Evolutionary conservation across 2,113 vertebrate species (phyloP).

Genomic region (Anolis sagrei): DNA sequence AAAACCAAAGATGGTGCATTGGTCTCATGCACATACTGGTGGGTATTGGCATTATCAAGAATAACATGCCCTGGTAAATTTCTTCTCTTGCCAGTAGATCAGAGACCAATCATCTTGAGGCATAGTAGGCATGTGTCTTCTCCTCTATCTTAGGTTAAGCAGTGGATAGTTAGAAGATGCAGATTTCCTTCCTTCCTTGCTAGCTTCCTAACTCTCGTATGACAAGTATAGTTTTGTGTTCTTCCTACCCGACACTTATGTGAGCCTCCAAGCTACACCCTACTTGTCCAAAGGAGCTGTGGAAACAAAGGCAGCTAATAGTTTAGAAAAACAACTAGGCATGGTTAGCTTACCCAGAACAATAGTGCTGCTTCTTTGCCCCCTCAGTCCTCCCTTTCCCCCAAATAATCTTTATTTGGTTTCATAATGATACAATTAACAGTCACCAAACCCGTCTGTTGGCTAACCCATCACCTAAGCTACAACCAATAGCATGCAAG

Average conservation of each 20-base stretch:
- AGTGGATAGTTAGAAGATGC: constrained; percentile 54
- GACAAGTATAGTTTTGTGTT: constrained; percentile 48
- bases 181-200: constrained; percentile 73
- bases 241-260: constrained; percentile 36
- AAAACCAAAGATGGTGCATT: constrained; percentile 41
- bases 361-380: constrained; percentile 65
- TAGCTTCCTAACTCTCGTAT: constrained; percentile 58
- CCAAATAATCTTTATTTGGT: constrained; percentile 45
- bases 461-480: background rate
- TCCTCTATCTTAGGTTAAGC: constrained; percentile 62
- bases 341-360: constrained; percentile 61
- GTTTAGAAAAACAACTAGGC: constrained; percentile 42
- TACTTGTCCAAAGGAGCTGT: constrained; percentile 18
- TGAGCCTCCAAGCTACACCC: constrained; percentile 42
- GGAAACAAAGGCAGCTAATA: constrained; percentile 50
- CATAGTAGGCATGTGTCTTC: constrained; percentile 63
- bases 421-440: constrained; percentile 32
- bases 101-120: constrained; percentile 60
- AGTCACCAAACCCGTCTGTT: constrained; percentile 25
- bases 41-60: constrained; percentile 57
- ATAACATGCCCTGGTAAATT: constrained; percentile 52
- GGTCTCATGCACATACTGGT: constrained; percentile 42
- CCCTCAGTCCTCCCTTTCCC: constrained; percentile 18
- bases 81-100: constrained; percentile 68
- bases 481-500: background rate